Conservation (phyloP, 2,888 invertebrate genomes). For the Pachydiplax longipennis region DNA sequence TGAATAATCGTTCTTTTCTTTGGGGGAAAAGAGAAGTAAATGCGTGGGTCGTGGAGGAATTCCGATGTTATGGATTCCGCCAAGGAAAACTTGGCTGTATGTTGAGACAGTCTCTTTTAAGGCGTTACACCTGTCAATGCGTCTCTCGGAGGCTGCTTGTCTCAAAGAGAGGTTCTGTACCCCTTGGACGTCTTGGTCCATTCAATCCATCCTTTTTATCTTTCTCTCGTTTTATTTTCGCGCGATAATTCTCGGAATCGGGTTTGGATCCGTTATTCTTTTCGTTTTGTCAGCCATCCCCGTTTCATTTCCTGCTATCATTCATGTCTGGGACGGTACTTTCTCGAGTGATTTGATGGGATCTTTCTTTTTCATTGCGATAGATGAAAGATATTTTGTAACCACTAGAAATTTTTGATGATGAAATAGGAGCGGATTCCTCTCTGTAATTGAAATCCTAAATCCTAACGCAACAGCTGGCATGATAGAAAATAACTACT, state of each 20-base stretch:
- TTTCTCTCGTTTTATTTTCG: background rate
- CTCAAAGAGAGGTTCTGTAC: background rate
- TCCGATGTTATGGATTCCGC: background rate
- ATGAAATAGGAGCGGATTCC: too few relatives aligned
- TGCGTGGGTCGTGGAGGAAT: background rate
- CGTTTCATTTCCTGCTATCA: background rate
- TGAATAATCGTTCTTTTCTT: background rate
- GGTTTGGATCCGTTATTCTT: background rate
- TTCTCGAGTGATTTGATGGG: too few relatives aligned
- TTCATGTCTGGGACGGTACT: too few relatives aligned
- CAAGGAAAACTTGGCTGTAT: background rate
- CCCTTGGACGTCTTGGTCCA: background rate
- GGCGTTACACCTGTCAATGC: background rate
- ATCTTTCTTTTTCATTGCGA: too few relatives aligned
- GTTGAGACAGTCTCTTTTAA: background rate
- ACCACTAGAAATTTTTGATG: too few relatives aligned
- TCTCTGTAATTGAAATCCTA: too few relatives aligned
- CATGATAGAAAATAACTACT: too few relatives aligned
- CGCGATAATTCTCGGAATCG: background rate
- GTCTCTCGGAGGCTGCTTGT: background rate
- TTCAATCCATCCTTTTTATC: background rate
- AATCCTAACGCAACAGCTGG: too few relatives aligned
- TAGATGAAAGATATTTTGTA: too few relatives aligned
- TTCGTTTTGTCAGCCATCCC: background rate
- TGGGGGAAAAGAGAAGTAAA: background rate